Evolutionary conservation across 2,113 vertebrate genomes (phyloP).

Genomic region (Micronycteris hirsuta): DNA sequence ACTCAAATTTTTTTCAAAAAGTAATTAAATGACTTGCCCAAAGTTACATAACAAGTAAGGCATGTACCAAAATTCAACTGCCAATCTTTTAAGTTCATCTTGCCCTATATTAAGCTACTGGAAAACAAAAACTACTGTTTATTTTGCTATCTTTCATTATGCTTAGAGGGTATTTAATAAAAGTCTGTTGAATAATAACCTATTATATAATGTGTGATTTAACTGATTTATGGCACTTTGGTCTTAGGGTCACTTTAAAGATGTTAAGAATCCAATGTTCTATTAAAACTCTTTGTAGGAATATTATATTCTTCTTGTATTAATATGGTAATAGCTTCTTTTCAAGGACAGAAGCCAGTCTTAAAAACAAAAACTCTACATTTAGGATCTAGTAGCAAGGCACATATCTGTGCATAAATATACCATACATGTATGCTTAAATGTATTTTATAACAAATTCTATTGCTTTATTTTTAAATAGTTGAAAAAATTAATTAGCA

Average conservation of each 20-base stretch:
- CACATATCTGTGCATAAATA: not conserved
- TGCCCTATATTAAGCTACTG: not conserved
- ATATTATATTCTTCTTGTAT: not conserved
- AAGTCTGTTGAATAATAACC: slow-evolving; percentile 9
- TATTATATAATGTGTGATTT: not conserved
- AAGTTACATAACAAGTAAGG: not conserved
- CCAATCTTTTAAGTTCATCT: not conserved
- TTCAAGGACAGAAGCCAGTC: not conserved
- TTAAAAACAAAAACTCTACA: slow-evolving; percentile 11
- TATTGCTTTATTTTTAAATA: not conserved
- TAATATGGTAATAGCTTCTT: not conserved
- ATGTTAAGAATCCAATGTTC: slow-evolving; percentile 7
- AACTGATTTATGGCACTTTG: not conserved
- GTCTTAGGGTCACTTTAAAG: slow-evolving; percentile 5
- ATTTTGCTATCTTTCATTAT: not conserved
- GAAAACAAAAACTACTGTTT: not conserved
- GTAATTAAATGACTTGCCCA: not conserved
- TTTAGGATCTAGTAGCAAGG: not conserved
- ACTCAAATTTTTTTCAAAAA: not conserved
- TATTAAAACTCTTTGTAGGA: not conserved
- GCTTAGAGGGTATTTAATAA: not conserved
- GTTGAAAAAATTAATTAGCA: not conserved
- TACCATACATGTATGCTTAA: not conserved
- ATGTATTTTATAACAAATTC: not conserved
- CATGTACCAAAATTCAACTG: not conserved